Conservation (phyloP, 1,140 invertebrate species). For the Andricus grossulariae region DNA sequence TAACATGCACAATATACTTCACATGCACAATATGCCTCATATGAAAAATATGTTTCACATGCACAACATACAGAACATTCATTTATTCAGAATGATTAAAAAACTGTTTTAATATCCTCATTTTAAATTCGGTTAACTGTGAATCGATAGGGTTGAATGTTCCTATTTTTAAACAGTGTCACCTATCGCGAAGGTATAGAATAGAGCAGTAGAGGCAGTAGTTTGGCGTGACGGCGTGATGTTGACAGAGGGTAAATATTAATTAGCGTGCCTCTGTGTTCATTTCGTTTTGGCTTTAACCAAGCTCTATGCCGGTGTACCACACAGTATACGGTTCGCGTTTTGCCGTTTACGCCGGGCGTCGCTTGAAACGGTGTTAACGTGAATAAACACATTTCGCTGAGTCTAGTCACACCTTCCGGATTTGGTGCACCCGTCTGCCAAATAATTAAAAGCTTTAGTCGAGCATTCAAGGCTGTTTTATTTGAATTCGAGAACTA, state of each 20-base stretch:
- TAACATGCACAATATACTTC: too few relatives aligned
- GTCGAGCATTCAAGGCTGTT: conserved; percentile 33
- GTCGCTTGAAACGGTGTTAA: conserved; percentile 65
- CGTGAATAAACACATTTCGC: conserved; percentile 72
- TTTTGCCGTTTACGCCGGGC: conserved; percentile 44
- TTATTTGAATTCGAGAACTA: conserved; percentile 21
- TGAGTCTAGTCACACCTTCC: conserved; percentile 67
- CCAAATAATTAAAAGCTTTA: conserved; percentile 55
- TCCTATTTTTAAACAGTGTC: conserved; percentile 1
- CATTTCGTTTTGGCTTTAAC: conserved; percentile 63
- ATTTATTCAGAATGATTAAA: too few relatives aligned
- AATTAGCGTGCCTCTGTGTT: conserved; percentile 70
- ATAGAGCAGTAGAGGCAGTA: conserved; percentile 41
- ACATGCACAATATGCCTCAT: too few relatives aligned
- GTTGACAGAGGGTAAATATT: conserved; percentile 74
- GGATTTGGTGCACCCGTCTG: conserved; percentile 54
- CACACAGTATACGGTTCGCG: conserved; percentile 33
- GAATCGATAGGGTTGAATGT: background rate
- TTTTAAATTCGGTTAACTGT: background rate
- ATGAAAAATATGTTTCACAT: too few relatives aligned
- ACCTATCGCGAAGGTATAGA: background rate
- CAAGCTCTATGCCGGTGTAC: conserved; percentile 36
- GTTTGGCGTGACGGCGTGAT: conserved; percentile 63
- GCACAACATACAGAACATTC: too few relatives aligned
- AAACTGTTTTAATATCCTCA: too few relatives aligned